Evolutionary conservation across 2,888 invertebrate genomes (phyloP).

Genomic region (Himalopsyche japonica): DNA sequence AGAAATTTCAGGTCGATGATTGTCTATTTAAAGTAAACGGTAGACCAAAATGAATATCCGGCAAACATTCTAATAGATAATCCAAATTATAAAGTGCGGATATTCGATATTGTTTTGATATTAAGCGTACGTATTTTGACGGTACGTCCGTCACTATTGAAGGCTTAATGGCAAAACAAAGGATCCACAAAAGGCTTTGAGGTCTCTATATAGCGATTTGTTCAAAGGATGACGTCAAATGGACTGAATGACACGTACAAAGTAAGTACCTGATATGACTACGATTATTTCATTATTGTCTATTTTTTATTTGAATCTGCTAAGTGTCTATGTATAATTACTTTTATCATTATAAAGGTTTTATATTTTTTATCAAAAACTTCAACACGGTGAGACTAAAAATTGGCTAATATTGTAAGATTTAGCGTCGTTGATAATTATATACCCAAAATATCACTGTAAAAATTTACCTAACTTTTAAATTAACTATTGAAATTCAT

Average conservation of each 20-base stretch:
- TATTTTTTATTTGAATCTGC: neutral
- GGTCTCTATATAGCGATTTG: conserved; percentile 15
- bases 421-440: too few relatives aligned
- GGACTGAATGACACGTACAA: neutral
- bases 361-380: too few relatives aligned
- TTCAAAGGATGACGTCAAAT: conserved; percentile 20
- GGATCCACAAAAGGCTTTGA: conserved; percentile 13
- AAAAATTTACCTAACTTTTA: too few relatives aligned
- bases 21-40: too few relatives aligned
- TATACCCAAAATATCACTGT: too few relatives aligned
- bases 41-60: too few relatives aligned
- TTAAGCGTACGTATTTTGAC: neutral
- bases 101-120: neutral
- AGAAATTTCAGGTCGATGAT: too few relatives aligned
- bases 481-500: too few relatives aligned
- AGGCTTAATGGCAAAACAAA: conserved; percentile 17
- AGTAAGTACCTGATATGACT: neutral
- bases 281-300: neutral
- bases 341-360: too few relatives aligned
- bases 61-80: neutral
- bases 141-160: conserved; percentile 8
- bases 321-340: too few relatives aligned
- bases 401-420: too few relatives aligned
- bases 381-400: too few relatives aligned
- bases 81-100: neutral